These are phyloP conservation scores for Merops nubicus DNA, from an alignment of 2,113 vertebrate species.

Conservation along the genomic window DNA sequence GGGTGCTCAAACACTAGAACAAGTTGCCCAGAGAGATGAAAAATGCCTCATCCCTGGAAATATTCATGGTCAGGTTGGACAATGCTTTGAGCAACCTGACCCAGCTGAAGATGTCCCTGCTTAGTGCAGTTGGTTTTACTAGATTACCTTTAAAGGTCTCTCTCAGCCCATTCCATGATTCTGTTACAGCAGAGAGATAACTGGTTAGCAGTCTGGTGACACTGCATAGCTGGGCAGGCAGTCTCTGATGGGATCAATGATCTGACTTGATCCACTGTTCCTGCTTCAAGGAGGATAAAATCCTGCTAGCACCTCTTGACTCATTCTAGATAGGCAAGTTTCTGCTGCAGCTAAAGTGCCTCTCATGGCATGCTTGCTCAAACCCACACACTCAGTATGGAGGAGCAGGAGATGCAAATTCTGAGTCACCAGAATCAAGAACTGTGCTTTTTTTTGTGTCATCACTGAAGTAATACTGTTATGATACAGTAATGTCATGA, in stretches of 20 bases:
- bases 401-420: neutral
- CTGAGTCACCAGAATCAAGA: neutral
- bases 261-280: neutral
- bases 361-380: neutral
- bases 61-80: neutral
- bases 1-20: neutral
- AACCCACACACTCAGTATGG: fast-evolving
- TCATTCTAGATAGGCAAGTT: neutral
- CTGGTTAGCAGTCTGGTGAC: neutral
- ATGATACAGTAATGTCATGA: neutral
- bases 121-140: neutral
- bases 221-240: neutral
- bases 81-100: neutral
- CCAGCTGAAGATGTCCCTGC: neutral
- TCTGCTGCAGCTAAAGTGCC: neutral
- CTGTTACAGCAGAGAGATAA: neutral
- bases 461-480: neutral
- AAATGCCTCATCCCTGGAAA: neutral
- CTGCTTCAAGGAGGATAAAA: neutral
- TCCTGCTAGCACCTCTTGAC: neutral
- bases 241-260: neutral
- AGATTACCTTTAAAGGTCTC: neutral
- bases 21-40: neutral
- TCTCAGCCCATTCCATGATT: neutral
- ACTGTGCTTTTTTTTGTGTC: neutral